Evolutionary conservation across 2,888 invertebrate genomes (phyloP), one percentile per base, ranked within the genome.

Genomic region (Tholera decimalis): DNA sequence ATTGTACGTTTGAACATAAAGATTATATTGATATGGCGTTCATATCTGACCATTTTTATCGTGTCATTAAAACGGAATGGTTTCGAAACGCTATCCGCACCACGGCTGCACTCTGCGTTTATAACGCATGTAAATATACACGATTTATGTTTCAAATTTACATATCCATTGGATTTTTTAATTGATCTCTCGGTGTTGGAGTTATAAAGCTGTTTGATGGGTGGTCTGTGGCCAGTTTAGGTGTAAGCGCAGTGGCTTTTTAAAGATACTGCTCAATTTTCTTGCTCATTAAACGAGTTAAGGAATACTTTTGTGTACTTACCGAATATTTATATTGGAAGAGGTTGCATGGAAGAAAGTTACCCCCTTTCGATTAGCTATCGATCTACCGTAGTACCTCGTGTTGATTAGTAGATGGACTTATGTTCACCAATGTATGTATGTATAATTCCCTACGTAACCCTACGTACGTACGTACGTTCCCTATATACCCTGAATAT

Each of bases 1-100:
- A 47, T 77, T 75, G 77, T 71, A 68, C 72, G 77, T 77, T 76
- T 63, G 77, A 83, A 84, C 82, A 86, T 87, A 87, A 87, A 88
- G 84, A 88, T 86, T 89, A 88, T 83, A 87, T 87, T 85, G 88
- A 89, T 88, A 89, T 85, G 84, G 78, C 85, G 83, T 83, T 79
- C 87, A 88, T 92, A 92, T 92, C 92, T 90, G 81, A 73, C 59
- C 66, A 61, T 83, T 87, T 89, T 93, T 93, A 93, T 93, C 91
- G 91, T 85, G 88, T 89, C 90, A 92, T 92, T 92, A 91, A 92
- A 93, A 87, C 89, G 90, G 84, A 89, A 91, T 87, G 88, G 87
- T 90, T 92, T 89, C 89, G 91, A 88, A 89, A 91, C 86, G 87
- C 85, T 85, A 86, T 86, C 86, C 84, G 83, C 83, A 82, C 84